Conservation (phyloP, 2,113 vertebrate genomes). For the Oryzias curvinotus region DNA sequence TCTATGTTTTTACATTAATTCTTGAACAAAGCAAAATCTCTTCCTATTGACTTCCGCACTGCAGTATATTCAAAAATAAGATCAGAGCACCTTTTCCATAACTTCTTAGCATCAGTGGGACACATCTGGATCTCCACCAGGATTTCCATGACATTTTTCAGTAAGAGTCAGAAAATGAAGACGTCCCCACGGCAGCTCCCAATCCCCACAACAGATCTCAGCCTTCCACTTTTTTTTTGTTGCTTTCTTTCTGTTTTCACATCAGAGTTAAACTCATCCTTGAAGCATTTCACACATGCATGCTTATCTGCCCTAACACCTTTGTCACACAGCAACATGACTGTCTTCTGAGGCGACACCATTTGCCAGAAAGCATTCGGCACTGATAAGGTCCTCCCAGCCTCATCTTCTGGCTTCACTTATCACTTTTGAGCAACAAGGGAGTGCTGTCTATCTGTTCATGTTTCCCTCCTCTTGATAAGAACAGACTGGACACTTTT, state of each 20-base stretch:
- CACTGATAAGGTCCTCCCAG: slow-evolving; percentile 61
- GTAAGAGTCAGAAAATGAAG: slow-evolving; percentile 35
- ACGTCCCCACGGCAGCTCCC: slow-evolving; percentile 21
- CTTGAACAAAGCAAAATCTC: no score
- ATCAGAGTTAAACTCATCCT: slow-evolving; percentile 50
- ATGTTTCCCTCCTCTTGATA: slow-evolving; percentile 48
- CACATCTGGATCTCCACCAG: slow-evolving; percentile 15
- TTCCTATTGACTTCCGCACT: no score
- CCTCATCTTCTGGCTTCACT: slow-evolving; percentile 56
- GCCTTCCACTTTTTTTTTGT: slow-evolving; percentile 5
- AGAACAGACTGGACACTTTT: slow-evolving; percentile 29
- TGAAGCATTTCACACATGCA: slow-evolving; percentile 51
- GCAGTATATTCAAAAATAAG: background rate
- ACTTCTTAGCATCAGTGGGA: background rate
- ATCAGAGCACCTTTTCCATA: background rate
- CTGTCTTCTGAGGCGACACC: slow-evolving; percentile 34
- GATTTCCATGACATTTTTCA: slow-evolving; percentile 8
- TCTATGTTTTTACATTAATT: no score
- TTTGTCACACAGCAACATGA: slow-evolving; percentile 60
- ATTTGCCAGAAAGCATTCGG: slow-evolving; percentile 47
- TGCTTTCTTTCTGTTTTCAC: slow-evolving; percentile 20
- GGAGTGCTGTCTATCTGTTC: slow-evolving; percentile 38
- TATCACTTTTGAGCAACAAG: slow-evolving; percentile 67
- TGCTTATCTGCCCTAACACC: slow-evolving; percentile 67
- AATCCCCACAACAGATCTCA: slow-evolving; percentile 20